phyloP scores from a whole-genome alignment of 2,888 invertebrate species.

The Ctena decussata region DNA sequence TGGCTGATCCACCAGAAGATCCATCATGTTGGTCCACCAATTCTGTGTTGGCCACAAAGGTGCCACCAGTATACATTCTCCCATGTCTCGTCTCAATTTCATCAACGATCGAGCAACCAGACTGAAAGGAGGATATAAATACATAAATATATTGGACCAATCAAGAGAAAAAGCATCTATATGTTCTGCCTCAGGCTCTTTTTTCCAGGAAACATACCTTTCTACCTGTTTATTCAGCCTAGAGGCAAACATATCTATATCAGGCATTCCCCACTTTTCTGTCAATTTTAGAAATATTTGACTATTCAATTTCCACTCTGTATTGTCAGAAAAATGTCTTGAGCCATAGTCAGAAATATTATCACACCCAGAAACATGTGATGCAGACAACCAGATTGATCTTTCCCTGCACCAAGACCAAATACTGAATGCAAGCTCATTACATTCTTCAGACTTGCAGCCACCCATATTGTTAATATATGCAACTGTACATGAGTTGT shows the following conservation, averaged over 20 bases:
- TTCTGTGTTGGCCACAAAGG: constrained; percentile 44
- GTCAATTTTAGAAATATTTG: constrained; percentile 10
- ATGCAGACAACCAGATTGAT: neutral
- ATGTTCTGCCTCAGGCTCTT: constrained; percentile 19
- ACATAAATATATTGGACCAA: constrained; percentile 21
- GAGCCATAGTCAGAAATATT: neutral
- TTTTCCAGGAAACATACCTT: constrained; percentile 37
- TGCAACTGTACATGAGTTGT: constrained; percentile 45
- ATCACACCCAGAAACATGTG: neutral
- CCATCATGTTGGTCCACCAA: constrained; percentile 37
- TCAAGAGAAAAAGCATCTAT: constrained; percentile 32
- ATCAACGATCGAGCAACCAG: constrained; percentile 14
- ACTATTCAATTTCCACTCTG: no score
- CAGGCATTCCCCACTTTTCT: neutral
- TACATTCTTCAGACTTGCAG: neutral
- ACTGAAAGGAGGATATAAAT: constrained; percentile 36
- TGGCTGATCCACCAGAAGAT: constrained; percentile 2
- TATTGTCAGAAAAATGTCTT: no score
- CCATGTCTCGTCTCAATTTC: constrained; percentile 37
- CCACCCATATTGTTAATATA: constrained; percentile 51
- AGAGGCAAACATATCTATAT: constrained; percentile 39
- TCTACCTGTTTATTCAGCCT: constrained; percentile 23
- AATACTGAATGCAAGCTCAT: constrained; percentile 16
- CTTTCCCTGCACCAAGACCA: constrained; percentile 23
- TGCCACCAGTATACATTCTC: constrained; percentile 38